Evolutionary conservation across 2,888 invertebrate genomes (phyloP).

Genomic region (Tridacna gigas): DNA sequence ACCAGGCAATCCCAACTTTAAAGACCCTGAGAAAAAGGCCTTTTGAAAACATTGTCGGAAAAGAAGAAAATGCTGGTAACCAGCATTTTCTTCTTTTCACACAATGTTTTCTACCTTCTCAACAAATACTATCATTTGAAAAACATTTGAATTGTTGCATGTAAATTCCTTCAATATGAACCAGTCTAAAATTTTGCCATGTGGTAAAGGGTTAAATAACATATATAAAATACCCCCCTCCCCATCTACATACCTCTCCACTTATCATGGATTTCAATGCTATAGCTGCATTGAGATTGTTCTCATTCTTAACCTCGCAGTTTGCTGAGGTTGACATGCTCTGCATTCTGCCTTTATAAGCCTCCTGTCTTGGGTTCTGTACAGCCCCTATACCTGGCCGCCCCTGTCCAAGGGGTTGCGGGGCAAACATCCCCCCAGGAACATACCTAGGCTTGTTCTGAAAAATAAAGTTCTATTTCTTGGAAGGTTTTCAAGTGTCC

Average conservation of each 20-base stretch:
- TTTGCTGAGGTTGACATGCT: conserved; percentile 45
- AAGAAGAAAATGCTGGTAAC: conserved; percentile 3
- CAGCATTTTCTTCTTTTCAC: neutral
- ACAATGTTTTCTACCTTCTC: neutral
- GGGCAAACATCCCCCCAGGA: conserved; percentile 92
- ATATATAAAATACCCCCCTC: too few relatives aligned
- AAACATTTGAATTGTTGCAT: too few relatives aligned
- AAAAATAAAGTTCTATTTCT: too few relatives aligned
- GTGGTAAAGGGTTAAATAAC: conserved; percentile 2
- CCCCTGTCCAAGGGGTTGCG: conserved; percentile 84
- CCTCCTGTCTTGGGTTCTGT: conserved; percentile 91
- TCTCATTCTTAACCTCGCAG: conserved; percentile 46
- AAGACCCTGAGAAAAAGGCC: neutral
- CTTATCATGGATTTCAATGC: conserved; percentile 79
- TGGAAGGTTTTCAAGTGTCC: too few relatives aligned
- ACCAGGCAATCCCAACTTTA: too few relatives aligned
- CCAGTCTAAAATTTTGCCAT: neutral
- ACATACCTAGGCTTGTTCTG: conserved; percentile 88
- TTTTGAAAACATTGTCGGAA: conserved; percentile 1
- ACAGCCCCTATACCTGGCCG: conserved; percentile 70
- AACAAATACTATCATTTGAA: too few relatives aligned
- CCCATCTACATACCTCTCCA: conserved; percentile 24
- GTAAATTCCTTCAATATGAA: too few relatives aligned
- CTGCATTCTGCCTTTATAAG: conserved; percentile 89
- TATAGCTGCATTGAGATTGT: conserved; percentile 83